Conservation (phyloP, 2,888 invertebrate species). For the Stictocephala bisonia region DNA sequence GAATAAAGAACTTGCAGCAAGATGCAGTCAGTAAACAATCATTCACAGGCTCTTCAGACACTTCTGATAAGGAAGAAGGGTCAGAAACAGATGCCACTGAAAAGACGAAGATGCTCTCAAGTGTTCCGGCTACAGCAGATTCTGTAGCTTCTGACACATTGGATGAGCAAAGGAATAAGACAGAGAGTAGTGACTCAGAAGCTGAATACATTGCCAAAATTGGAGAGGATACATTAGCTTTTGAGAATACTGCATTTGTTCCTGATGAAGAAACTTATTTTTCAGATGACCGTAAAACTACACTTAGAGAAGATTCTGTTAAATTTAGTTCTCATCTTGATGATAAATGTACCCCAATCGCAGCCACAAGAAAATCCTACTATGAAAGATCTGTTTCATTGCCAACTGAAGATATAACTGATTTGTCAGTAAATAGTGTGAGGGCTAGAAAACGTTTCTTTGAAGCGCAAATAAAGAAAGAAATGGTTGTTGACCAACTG, state of each 20-base stretch:
- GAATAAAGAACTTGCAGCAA: conserved; percentile 44
- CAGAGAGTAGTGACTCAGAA: conserved; percentile 56
- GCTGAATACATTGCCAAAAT: conserved; percentile 58
- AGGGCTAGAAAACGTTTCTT: conserved; percentile 70
- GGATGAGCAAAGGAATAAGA: conserved; percentile 43
- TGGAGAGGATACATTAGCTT: conserved; percentile 61
- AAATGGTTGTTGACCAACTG: conserved; percentile 68
- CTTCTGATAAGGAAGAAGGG: conserved; percentile 54
- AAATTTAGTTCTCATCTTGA: background rate
- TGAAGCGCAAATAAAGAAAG: conserved; percentile 72
- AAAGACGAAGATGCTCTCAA: conserved; percentile 40
- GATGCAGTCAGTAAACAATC: conserved; percentile 49
- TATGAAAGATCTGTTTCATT: conserved; percentile 67
- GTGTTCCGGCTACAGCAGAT: conserved; percentile 59
- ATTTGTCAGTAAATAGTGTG: conserved; percentile 67
- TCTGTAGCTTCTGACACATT: conserved; percentile 57
- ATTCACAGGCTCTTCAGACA: conserved; percentile 58
- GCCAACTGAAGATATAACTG: conserved; percentile 67
- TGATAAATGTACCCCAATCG: conserved; percentile 30
- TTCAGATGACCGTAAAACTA: conserved; percentile 45
- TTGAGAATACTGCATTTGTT: conserved; percentile 65
- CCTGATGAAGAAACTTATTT: conserved; percentile 55
- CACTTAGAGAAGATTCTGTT: background rate
- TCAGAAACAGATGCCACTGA: conserved; percentile 54
- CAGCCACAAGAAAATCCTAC: conserved; percentile 58